Evolutionary conservation across 1,140 invertebrate genomes (phyloP).

Genomic region (Medauroidea extradentata): DNA sequence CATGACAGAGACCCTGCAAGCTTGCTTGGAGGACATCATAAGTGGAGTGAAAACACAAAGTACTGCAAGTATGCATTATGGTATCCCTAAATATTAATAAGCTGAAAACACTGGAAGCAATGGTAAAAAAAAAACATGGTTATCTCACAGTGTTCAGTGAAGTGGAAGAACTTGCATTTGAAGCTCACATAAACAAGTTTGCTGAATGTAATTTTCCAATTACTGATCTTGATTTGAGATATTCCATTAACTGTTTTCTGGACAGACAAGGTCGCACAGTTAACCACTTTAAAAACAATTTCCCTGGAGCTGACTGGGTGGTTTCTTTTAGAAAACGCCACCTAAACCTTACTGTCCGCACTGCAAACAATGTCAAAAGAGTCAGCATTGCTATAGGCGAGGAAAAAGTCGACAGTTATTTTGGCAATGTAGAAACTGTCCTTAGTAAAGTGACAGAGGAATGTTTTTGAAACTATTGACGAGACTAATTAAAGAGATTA

Average conservation of each 20-base stretch:
- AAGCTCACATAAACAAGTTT: constrained; percentile 11
- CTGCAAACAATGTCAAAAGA: too few relatives aligned
- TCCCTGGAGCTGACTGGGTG: neutral
- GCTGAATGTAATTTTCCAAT: constrained; percentile 13
- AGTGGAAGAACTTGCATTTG: constrained; percentile 4
- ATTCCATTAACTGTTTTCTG: constrained; percentile 7
- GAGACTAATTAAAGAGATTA: neutral
- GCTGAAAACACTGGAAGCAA: constrained; percentile 9
- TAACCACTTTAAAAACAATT: constrained; percentile 2
- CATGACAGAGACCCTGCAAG: constrained; percentile 6
- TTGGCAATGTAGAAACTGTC: neutral
- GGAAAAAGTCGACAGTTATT: too few relatives aligned
- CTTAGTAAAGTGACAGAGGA: constrained; percentile 3
- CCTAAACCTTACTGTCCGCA: too few relatives aligned
- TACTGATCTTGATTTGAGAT: constrained; percentile 14
- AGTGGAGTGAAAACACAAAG: constrained; percentile 8
- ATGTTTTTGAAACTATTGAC: constrained; percentile 2
- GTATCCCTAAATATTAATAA: constrained; percentile 15
- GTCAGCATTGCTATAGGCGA: too few relatives aligned
- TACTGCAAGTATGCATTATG: constrained; percentile 10
- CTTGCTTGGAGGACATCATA: constrained; percentile 6
- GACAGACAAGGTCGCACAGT: constrained; percentile 5
- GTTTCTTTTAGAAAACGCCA: too few relatives aligned
- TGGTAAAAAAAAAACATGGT: constrained; percentile 2
- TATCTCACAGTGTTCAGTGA: constrained; percentile 6